A percentile compares a stretch with the other conserved stretches of the same genome.
Evolutionary conservation across 2,888 invertebrate genomes (phyloP).

Genomic region (Schrankia costaestrigalis): DNA sequence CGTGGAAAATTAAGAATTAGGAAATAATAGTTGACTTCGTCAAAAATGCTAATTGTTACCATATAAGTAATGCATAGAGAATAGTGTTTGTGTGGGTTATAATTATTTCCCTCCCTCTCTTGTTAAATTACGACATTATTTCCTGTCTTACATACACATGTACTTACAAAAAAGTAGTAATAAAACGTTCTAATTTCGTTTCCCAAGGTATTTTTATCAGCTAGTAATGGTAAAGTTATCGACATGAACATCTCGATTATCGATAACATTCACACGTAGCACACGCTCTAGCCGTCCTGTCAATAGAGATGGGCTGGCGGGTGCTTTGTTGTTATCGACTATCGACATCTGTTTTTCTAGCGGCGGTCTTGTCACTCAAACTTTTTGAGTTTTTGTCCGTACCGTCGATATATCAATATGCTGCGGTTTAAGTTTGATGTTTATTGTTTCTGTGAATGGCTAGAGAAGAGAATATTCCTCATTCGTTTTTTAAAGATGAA

Average conservation of each 20-base stretch:
- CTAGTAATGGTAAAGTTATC: slow-evolving; percentile 71
- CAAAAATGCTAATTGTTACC: no score
- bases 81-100: no score
- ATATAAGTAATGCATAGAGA: no score
- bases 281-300: slow-evolving; percentile 71
- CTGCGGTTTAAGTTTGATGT: slow-evolving; percentile 34
- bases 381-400: slow-evolving; percentile 66
- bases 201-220: slow-evolving; percentile 55
- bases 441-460: neutral
- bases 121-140: neutral
- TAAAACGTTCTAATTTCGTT: slow-evolving; percentile 56
- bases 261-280: slow-evolving; percentile 80
- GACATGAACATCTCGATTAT: slow-evolving; percentile 67
- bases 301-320: slow-evolving; percentile 72
- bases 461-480: no score
- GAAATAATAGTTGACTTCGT: no score
- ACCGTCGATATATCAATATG: slow-evolving; percentile 60
- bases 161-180: slow-evolving; percentile 32
- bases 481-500: no score
- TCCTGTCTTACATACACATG: slow-evolving; percentile 10
- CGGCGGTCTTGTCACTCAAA: slow-evolving; percentile 79
- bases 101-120: neutral
- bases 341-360: slow-evolving; percentile 72
- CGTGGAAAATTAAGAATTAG: no score
- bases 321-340: slow-evolving; percentile 72